phyloP scores from a whole-genome alignment of 2,888 invertebrate species.

The Eudiplozoon nipponicum region DNA sequence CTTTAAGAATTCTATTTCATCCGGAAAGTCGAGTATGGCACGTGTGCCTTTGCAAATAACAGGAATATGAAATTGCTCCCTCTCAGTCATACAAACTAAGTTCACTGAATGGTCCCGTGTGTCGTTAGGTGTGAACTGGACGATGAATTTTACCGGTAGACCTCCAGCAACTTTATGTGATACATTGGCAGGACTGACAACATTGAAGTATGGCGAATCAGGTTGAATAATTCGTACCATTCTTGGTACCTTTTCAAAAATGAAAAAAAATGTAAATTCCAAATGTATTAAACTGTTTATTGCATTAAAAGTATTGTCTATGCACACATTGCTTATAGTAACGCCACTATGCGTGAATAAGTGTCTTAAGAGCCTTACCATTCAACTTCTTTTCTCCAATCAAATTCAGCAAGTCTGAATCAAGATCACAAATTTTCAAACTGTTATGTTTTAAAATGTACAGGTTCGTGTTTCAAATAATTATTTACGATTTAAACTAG shows the following conservation, averaged over 20 bases:
- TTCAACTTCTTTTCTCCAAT: too few species aligned
- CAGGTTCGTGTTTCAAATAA: too few species aligned
- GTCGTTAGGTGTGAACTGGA: constrained; percentile 35
- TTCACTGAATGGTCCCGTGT: constrained; percentile 27
- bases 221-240: constrained; percentile 26
- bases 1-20: constrained; percentile 29
- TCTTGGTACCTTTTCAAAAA: constrained; percentile 28
- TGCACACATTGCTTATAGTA: too few species aligned
- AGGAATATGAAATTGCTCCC: constrained; percentile 28
- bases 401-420: too few species aligned
- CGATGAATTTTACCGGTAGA: constrained; percentile 33
- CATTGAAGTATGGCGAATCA: constrained; percentile 27
- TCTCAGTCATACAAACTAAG: constrained; percentile 26
- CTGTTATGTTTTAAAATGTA: too few species aligned
- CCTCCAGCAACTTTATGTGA: constrained; percentile 38
- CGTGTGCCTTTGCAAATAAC: constrained; percentile 32
- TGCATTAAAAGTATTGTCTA: too few species aligned
- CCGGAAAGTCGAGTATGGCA: constrained; percentile 34
- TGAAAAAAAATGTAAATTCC: too few species aligned
- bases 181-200: constrained; percentile 25
- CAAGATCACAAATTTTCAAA: too few species aligned
- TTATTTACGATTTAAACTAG: too few species aligned
- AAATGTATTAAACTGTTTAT: too few species aligned
- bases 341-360: too few species aligned
- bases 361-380: too few species aligned